phyloP scores from a whole-genome alignment of 2,113 vertebrate genomes.

The Emydocephalus ijimae region DNA sequence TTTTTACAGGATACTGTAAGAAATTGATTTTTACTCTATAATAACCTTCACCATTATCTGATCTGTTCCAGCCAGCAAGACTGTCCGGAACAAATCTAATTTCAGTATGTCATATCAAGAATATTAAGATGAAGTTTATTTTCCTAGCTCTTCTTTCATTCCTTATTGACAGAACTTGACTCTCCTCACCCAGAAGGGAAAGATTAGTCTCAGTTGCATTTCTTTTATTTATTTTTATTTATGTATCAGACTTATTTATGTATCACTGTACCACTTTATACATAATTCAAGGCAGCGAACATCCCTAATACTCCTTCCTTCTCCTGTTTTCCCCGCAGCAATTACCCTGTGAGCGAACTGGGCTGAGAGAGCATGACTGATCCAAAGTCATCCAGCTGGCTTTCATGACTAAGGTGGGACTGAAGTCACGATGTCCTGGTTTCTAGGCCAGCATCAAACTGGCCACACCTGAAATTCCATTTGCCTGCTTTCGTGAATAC shows the following conservation, averaged over 20 bases:
- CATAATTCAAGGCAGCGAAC: background rate
- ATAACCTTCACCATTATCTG: background rate
- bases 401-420: background rate
- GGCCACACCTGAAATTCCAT: background rate
- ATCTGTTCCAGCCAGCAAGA: constrained; percentile 1
- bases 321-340: background rate
- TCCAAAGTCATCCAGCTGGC: background rate
- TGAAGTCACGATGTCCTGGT: background rate
- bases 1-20: background rate
- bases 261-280: background rate
- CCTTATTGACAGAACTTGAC: background rate
- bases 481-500: background rate
- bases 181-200: background rate
- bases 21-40: background rate
- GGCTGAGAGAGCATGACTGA: background rate
- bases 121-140: background rate
- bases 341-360: background rate
- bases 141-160: background rate
- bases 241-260: background rate
- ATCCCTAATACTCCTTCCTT: background rate
- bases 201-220: background rate
- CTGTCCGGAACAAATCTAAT: constrained; percentile 12
- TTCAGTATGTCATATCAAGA: background rate
- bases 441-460: background rate
- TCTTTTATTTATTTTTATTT: background rate